Evolutionary conservation across 2,113 vertebrate genomes (phyloP), one percentile per base, ranked within the genome.

Genomic region (Vulpes lagopus): DNA sequence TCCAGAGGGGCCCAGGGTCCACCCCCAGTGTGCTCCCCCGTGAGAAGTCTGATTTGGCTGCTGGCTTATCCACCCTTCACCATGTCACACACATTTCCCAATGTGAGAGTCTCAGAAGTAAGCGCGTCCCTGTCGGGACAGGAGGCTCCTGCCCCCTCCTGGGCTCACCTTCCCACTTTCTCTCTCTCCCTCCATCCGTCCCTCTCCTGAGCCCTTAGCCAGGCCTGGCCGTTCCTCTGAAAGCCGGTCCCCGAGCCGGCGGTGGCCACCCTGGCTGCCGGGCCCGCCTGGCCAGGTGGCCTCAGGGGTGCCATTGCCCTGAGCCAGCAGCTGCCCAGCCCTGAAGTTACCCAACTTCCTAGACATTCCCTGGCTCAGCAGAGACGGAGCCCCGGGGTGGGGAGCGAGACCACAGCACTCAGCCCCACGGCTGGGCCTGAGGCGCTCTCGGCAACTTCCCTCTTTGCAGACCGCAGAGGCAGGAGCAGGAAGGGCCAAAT

Each of bases 401-500:
- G 19, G 23, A 71, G 30, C 15, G 86, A 89, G 76, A 92, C 88
- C 87, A 2, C 95, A 90, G 27, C n/a, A 38, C 20, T 78, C 22
- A 35, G 80, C 74, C 57, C 20, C 11, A 2, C 15, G 27, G 64
- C 71, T 5, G 7, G 8, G 71, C 78, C 86, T 27, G 65, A 93
- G 90, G 64, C 57, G 14, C 74, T 64, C 57, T 4, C 27, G 80
- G 92, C 90, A 83, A 93, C 97, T 98, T 98, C 97, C 96, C 91
- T 95, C 55, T 95, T 86, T 57, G 38, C 76, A 73, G 81, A 98
- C 97, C 92, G 0, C 97, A 96, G 55, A 97, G 55, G 62, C 89
- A 12, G 62, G 91, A 76, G 64, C 20, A 20, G 94, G 94, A 97
- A 96, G 89, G 79, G 10, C 82, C 90, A 94, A 97, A 98, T 97